phyloP scores from a whole-genome alignment of 2,888 invertebrate genomes.

The Macropis europaea region DNA sequence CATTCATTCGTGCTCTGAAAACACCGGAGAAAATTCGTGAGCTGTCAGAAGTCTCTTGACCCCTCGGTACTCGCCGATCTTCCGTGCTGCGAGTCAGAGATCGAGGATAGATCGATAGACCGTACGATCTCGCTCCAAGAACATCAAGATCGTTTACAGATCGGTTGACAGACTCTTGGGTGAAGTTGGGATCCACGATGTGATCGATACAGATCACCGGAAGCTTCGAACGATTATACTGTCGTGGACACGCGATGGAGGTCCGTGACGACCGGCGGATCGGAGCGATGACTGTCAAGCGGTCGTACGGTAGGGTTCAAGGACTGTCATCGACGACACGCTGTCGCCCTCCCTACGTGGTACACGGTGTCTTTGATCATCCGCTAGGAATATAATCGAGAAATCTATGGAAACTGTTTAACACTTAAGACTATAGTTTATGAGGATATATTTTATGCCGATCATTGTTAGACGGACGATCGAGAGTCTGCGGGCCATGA shows the following conservation, averaged over 20 bases:
- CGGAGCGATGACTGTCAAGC: slow-evolving; percentile 47
- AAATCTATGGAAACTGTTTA: background rate
- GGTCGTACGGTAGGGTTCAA: slow-evolving; percentile 51
- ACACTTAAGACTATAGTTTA: background rate
- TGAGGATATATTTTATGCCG: background rate
- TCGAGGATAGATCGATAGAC: too few species aligned
- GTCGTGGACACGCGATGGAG: slow-evolving; percentile 16
- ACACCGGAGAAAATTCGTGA: too few species aligned
- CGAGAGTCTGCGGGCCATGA: background rate
- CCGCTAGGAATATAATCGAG: background rate
- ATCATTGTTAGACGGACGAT: background rate
- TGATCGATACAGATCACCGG: slow-evolving; percentile 16
- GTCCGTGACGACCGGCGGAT: slow-evolving; percentile 24
- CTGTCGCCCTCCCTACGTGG: slow-evolving; percentile 8
- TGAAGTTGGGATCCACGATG: too few species aligned
- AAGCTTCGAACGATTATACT: slow-evolving; percentile 21
- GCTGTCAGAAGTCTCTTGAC: too few species aligned
- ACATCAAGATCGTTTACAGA: too few species aligned
- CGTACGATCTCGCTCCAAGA: too few species aligned
- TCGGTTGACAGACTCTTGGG: too few species aligned
- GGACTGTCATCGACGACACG: slow-evolving; percentile 39
- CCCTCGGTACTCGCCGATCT: too few species aligned
- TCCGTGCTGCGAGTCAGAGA: too few species aligned
- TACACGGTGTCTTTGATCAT: background rate
- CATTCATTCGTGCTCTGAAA: too few species aligned